Conservation (phyloP, 2,113 vertebrate genomes). For the Dunckerocampus dactyliophorus region DNA sequence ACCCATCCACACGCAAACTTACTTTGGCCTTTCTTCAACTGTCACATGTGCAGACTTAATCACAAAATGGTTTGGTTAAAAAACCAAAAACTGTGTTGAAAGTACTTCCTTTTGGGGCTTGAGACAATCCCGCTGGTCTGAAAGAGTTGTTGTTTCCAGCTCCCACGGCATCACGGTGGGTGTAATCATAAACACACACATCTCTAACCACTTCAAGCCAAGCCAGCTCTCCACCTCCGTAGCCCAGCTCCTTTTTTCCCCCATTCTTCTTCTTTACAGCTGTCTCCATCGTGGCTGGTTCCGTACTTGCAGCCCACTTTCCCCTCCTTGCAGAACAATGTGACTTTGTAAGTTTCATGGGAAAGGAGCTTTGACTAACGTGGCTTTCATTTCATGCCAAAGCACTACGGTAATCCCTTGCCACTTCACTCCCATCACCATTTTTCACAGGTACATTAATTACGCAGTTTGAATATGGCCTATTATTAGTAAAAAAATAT, state of each 20-base stretch:
- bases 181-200: constrained; percentile 18
- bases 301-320: constrained; percentile 11
- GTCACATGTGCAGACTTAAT: background rate
- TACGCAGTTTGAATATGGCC: too few species aligned
- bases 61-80: background rate
- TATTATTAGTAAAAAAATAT: too few species aligned
- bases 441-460: too few species aligned
- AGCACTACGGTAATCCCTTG: too few species aligned
- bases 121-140: background rate
- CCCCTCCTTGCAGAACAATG: constrained; percentile 31
- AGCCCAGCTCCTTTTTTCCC: too few species aligned
- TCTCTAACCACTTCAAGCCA: constrained; percentile 1
- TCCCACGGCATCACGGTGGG: background rate
- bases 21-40: background rate
- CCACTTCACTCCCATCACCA: too few species aligned
- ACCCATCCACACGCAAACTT: too few species aligned
- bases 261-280: background rate
- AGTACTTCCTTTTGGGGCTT: background rate
- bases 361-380: constrained; percentile 39
- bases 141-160: background rate
- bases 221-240: constrained; percentile 7
- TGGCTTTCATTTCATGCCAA: constrained; percentile 53
- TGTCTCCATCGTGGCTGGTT: constrained; percentile 11
- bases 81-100: background rate
- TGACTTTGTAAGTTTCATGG: constrained; percentile 54